phyloP scores from a whole-genome alignment of 2,797 vertebrate species.

The Hafferia zeledoni region DNA sequence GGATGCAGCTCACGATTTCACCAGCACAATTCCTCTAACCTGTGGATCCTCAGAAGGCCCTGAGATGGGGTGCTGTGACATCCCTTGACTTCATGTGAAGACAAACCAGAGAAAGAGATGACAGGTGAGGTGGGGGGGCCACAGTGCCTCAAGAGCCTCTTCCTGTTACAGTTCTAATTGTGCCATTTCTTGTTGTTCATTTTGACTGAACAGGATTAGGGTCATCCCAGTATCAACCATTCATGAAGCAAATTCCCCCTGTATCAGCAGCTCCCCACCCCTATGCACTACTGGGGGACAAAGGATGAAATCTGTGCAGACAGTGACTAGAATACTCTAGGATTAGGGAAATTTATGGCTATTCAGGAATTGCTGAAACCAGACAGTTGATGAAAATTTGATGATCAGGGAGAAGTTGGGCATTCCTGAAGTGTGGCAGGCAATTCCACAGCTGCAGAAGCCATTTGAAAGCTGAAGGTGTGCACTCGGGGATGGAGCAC shows the following conservation, averaged over 20 bases:
- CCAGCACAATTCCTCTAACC: background rate
- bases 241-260: background rate
- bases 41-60: background rate
- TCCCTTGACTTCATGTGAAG: background rate
- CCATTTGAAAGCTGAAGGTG: background rate
- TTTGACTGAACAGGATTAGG: background rate
- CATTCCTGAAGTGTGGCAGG: background rate
- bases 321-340: background rate
- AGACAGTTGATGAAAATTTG: background rate
- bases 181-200: background rate
- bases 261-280: background rate
- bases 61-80: background rate
- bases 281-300: background rate
- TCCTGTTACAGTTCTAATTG: background rate
- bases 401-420: background rate
- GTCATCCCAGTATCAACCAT: background rate
- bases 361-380: background rate
- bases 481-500: background rate
- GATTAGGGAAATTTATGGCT: background rate
- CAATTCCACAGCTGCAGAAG: background rate
- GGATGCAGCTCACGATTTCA: background rate
- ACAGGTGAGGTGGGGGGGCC: background rate
- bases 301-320: background rate
- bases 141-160: background rate
- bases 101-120: background rate